Evolutionary conservation across 1,140 invertebrate species (phyloP).

Genomic region (Dendrolimus kikuchii): DNA sequence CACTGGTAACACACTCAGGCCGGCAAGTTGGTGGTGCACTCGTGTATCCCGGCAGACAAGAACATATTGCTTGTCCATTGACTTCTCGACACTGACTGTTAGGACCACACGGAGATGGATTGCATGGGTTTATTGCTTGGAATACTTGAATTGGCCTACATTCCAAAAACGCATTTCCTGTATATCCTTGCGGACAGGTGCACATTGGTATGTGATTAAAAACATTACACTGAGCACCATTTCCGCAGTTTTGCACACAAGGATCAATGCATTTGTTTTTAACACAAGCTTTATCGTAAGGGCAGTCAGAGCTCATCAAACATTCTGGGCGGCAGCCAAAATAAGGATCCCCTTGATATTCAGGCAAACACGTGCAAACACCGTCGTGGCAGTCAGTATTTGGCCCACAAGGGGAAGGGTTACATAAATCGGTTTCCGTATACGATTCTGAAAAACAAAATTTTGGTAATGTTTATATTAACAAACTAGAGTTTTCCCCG

Average conservation of each 20-base stretch:
- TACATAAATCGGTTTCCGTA: slow-evolving; percentile 40
- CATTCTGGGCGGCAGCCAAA: slow-evolving; percentile 85
- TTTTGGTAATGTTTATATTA: background rate
- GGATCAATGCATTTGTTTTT: slow-evolving; percentile 89
- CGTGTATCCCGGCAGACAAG: slow-evolving; percentile 79
- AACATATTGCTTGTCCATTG: slow-evolving; percentile 78
- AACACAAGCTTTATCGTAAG: slow-evolving; percentile 83
- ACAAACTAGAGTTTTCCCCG: no score
- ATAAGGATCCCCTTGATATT: slow-evolving; percentile 82
- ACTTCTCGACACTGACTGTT: slow-evolving; percentile 82
- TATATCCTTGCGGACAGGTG: slow-evolving; percentile 79
- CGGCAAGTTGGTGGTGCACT: slow-evolving; percentile 82
- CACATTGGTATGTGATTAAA: slow-evolving; percentile 88
- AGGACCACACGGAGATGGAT: slow-evolving; percentile 79
- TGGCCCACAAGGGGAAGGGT: slow-evolving; percentile 54
- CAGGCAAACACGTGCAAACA: slow-evolving; percentile 77
- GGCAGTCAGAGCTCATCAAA: slow-evolving; percentile 84
- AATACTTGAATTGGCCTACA: slow-evolving; percentile 71
- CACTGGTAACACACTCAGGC: slow-evolving; percentile 82
- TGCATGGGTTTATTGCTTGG: slow-evolving; percentile 62
- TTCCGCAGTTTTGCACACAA: slow-evolving; percentile 87
- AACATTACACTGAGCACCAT: slow-evolving; percentile 84
- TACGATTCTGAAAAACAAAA: slow-evolving; percentile 32
- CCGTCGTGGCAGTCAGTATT: slow-evolving; percentile 74
- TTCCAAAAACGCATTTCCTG: slow-evolving; percentile 86